Conservation (phyloP, 2,888 invertebrate species). For the Drosophila yooni region DNA sequence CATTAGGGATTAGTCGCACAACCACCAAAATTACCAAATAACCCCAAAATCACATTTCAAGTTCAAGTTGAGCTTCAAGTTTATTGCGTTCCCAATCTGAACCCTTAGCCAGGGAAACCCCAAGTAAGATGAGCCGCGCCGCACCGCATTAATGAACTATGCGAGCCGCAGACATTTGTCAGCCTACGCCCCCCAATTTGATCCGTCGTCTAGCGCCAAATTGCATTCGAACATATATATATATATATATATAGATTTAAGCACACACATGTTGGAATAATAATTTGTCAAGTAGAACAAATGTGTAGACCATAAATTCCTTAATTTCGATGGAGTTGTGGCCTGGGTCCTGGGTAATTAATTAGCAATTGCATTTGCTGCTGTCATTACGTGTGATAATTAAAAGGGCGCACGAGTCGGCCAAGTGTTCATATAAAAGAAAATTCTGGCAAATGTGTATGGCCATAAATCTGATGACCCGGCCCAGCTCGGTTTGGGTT, state of each 20-base stretch:
- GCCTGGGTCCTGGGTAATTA: constrained; percentile 73
- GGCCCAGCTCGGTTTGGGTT: constrained; percentile 23
- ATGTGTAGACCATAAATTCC: constrained; percentile 70
- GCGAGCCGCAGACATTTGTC: constrained; percentile 50
- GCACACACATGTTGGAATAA: constrained; percentile 77
- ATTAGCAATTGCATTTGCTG: constrained; percentile 80
- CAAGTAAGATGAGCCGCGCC: constrained; percentile 1
- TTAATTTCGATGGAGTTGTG: constrained; percentile 36
- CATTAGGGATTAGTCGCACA: constrained; percentile 48
- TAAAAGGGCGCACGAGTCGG: constrained; percentile 67
- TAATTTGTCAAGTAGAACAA: constrained; percentile 69
- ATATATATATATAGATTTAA: not conserved
- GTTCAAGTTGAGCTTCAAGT: constrained; percentile 59
- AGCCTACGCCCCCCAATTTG: constrained; percentile 35
- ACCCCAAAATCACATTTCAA: constrained; percentile 56
- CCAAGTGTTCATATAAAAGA: constrained; percentile 47
- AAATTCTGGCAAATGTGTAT: constrained; percentile 76
- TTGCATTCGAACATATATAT: constrained; percentile 32
- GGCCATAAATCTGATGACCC: constrained; percentile 82
- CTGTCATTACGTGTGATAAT: constrained; percentile 81
- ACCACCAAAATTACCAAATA: constrained; percentile 16
- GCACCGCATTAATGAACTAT: constrained; percentile 25
- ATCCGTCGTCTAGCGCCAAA: constrained; percentile 18
- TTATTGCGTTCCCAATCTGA: constrained; percentile 23
- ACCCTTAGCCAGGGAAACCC: constrained; percentile 9